Base-by-base conservation (phyloP, 1,140 invertebrate genomes). In the Dendroctonus valens region DNA sequence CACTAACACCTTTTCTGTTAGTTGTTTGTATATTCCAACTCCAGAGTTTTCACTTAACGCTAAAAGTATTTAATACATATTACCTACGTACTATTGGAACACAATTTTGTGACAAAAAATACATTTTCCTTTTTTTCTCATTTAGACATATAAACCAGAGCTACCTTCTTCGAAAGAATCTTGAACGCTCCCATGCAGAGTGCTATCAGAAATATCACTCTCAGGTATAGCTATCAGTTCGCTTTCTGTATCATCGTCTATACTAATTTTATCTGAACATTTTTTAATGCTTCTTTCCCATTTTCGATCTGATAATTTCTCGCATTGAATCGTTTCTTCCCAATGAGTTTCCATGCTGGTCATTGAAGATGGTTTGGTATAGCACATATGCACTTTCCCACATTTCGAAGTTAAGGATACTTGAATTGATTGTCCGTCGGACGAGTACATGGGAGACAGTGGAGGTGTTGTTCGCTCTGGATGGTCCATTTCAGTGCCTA, bases 141-240 rank as follows among this genome's bases (percentile, higher is more conserved):
- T 26, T 26, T 26, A 26, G 1, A 26, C 26, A 26, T 26, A 46
- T 46, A 46, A 46, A 11, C 12, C 50, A 51, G 50, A 51, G 81
- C 12, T 78, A 69, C 81, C 69, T 72, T 84, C 82, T 5, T 81
- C 81, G 52, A 83, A 80, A 14, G 80, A 83, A 73, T 81, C 82
- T 60, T 85, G 85, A 7, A 84, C 86, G 71, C 88, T 90, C 58
- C 87, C 87, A 74, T 91, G 88, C 50, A 90, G 81, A 41, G 89
- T 90, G 76, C 89, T 91, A 72, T 92, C 90, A 38, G 91, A 92
- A 77, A 90, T 89, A 74, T 92, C 90, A 78, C 90, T 91, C 81
- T 94, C 92, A 41, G 91, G 91, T 76, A 94, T 93, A 63, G 89
- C 91, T 65, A 92, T 91, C 71, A 94, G 80, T 78, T 93, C 91